Percentiles rank a stretch among this genome's conserved stretches.
phyloP scores from a whole-genome alignment of 92 coral and sea anemone genomes.

The Micromussa lordhowensis region DNA sequence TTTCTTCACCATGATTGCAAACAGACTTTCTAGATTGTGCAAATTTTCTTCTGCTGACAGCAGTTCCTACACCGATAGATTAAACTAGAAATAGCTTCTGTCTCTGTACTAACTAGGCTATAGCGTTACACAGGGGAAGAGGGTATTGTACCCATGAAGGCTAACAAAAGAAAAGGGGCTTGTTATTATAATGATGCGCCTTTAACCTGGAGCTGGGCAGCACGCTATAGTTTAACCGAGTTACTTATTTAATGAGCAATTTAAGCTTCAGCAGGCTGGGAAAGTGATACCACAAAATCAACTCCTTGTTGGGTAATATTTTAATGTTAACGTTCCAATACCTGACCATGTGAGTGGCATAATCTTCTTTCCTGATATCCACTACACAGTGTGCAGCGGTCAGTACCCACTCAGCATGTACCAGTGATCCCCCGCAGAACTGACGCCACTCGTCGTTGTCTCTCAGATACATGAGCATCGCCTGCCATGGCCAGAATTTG shows the following conservation, averaged over 20 bases:
- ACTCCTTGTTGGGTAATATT: not conserved
- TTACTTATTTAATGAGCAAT: too few species aligned
- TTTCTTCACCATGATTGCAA: not conserved
- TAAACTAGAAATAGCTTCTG: not conserved
- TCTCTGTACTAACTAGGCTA: not conserved
- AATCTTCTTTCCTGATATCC: conserved; percentile 53
- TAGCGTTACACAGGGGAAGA: too few species aligned
- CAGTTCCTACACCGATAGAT: not conserved
- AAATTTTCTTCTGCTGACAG: not conserved
- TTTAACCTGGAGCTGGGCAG: not conserved
- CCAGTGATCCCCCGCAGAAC: conserved; percentile 92
- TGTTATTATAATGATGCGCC: not conserved
- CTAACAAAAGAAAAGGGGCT: not conserved
- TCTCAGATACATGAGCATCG: conserved; percentile 63
- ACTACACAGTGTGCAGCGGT: conserved; percentile 90
- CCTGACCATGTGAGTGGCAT: conserved; percentile 56
- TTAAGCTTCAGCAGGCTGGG: not conserved
- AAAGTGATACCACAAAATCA: not conserved
- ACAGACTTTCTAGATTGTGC: not conserved
- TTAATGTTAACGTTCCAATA: not conserved
- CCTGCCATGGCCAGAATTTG: conserved; percentile 97
- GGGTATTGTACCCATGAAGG: too few species aligned
- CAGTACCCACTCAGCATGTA: conserved; percentile 74
- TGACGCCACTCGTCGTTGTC: conserved; percentile 67
- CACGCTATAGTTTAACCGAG: too few species aligned